A percentile compares a stretch with the other conserved stretches of the same genome.
These are phyloP conservation scores for Oryzias woworae DNA, from an alignment of 2,113 vertebrate genomes.

Conservation along the genomic window DNA sequence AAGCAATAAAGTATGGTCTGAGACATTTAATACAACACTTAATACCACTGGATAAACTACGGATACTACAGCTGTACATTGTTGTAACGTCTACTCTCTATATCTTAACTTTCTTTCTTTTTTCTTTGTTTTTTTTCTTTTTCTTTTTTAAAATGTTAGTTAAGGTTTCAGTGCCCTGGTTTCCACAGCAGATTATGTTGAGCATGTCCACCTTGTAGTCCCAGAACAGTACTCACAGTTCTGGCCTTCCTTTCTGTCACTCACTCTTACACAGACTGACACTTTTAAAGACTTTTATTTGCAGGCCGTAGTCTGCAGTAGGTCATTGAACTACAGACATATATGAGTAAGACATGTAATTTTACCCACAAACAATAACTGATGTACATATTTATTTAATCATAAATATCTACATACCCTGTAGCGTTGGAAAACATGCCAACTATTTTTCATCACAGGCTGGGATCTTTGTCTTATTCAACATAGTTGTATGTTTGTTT, in stretches of 20 bases:
- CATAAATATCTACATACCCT: background rate
- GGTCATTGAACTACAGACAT: slow-evolving; percentile 35
- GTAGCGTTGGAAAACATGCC: background rate
- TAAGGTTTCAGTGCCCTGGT: slow-evolving; percentile 73
- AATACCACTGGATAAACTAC: slow-evolving; percentile 65
- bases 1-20: slow-evolving; percentile 53
- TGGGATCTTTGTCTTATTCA: background rate
- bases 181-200: slow-evolving; percentile 69
- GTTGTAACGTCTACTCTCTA: slow-evolving; percentile 37
- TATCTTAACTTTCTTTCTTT: slow-evolving; percentile 4
- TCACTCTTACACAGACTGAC: background rate
- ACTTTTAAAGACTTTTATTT: slow-evolving; percentile 5
- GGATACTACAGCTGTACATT: slow-evolving; percentile 63
- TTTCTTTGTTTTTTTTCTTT: slow-evolving; percentile 34
- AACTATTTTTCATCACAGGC: background rate
- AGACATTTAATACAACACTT: slow-evolving; percentile 66
- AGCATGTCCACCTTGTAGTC: slow-evolving; percentile 17
- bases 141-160: slow-evolving; percentile 58
- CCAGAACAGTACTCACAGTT: slow-evolving; percentile 10
- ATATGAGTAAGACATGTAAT: slow-evolving; percentile 18
- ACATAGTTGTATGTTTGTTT: background rate
- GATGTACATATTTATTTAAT: slow-evolving; percentile 12
- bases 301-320: slow-evolving; percentile 37
- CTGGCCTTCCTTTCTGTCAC: slow-evolving; percentile 2
- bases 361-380: slow-evolving; percentile 36